A percentile compares a stretch with the other conserved stretches of the same genome.
These are phyloP conservation scores for Temnothorax longispinosus DNA, from an alignment of 1,140 invertebrate species.

Conservation along the genomic window DNA sequence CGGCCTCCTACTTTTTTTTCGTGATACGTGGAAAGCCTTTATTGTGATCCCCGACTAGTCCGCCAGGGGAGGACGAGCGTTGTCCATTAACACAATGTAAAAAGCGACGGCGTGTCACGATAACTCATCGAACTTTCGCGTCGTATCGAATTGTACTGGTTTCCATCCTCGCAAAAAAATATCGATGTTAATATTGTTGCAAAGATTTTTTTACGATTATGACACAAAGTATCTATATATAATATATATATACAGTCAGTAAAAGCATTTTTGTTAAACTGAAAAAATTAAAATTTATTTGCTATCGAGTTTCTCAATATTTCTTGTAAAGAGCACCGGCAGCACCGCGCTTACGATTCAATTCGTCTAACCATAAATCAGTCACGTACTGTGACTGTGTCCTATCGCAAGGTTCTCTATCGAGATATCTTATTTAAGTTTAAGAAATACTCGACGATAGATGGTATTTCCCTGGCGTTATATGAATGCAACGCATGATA, in stretches of 20 bases:
- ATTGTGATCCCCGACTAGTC: slow-evolving; percentile 26
- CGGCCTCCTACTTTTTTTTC: background rate
- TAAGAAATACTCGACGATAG: background rate
- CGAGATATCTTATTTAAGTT: slow-evolving; percentile 25
- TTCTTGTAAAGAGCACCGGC: background rate
- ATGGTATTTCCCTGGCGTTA: background rate
- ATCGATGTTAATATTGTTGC: background rate
- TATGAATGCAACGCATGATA: background rate
- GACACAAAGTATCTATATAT: background rate
- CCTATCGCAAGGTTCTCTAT: background rate
- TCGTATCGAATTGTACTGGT: background rate
- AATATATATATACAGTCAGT: background rate
- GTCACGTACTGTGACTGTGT: background rate
- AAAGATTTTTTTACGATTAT: background rate
- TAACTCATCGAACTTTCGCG: slow-evolving; percentile 23
- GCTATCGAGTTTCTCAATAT: background rate
- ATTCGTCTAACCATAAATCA: slow-evolving; percentile 21
- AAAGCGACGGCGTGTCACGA: slow-evolving; percentile 21
- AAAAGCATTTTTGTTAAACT: background rate
- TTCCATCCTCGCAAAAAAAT: no score
- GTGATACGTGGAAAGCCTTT: slow-evolving; percentile 22
- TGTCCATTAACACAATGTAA: slow-evolving; percentile 29
- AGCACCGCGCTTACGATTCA: background rate
- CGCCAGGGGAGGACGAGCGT: slow-evolving; percentile 1
- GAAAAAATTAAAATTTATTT: background rate